Conservation (phyloP, 2,113 vertebrate species). For the Oceanodroma tethys region DNA sequence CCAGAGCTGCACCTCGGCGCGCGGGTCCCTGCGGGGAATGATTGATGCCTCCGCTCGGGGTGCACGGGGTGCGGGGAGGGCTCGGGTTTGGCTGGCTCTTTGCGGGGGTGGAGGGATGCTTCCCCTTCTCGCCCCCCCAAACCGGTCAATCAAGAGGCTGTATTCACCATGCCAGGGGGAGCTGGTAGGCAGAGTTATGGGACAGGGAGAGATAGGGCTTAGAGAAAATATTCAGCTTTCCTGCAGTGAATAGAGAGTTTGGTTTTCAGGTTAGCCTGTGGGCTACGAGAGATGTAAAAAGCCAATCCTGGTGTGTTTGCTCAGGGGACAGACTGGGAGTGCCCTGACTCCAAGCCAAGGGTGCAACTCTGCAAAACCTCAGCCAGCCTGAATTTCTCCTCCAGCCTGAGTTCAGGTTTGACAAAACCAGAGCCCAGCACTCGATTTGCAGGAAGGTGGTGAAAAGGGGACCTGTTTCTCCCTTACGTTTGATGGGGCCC, state of each 20-base stretch:
- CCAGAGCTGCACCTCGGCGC: not conserved
- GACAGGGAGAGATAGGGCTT: not conserved
- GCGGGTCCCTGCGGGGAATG: conserved; percentile 68
- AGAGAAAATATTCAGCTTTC: conserved; percentile 11
- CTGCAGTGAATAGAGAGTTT: not conserved
- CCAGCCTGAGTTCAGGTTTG: not conserved
- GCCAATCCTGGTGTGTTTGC: accelerated
- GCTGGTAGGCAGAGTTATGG: conserved; percentile 37
- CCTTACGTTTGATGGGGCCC: not conserved
- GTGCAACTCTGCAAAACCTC: not conserved
- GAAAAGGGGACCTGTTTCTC: not conserved
- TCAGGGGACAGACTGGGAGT: not conserved
- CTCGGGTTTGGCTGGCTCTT: not conserved
- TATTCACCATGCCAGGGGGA: not conserved
- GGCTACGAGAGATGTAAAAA: not conserved
- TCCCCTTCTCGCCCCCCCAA: conserved; percentile 10
- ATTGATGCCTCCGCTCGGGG: not conserved
- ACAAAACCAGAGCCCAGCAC: not conserved
- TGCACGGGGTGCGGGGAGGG: not conserved
- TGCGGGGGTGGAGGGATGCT: not conserved
- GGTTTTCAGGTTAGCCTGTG: not conserved
- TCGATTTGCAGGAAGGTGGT: accelerated
- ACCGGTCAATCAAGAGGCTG: not conserved
- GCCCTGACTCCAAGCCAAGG: not conserved
- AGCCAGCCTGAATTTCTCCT: not conserved